Base-by-base conservation (phyloP, 2,113 vertebrate species). In the Hippocampus barbouri region DNA sequence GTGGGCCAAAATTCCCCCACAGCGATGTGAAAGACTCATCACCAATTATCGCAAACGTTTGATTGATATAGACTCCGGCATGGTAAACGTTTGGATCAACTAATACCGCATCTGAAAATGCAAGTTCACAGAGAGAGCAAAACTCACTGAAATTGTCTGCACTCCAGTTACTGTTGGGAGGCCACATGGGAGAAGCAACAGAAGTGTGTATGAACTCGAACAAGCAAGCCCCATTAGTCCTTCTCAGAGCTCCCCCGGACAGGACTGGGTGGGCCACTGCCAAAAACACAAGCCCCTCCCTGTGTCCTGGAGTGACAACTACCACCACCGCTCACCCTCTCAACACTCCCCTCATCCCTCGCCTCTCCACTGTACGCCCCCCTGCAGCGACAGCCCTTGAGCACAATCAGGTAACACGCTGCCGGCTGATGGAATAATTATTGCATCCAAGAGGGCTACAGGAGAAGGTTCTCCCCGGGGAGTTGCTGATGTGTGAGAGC, bases 341-440 rank as follows among this genome's bases (percentile, higher is more conserved):
- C 49, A 53, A 20, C n/a, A 54, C 53, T 59, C 70, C 76, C 63
- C 74, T 74, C 81, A 66, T 71, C 70, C 54, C 69, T 67, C 84
- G 72, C 76, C 74, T 74, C 79, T 87, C 76, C 69, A 80, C 83
- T 76, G 74, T 76, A 68, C 62, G 66, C 30, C 85, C 84, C 86
- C 47, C 47, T 91, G 84, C 90, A 92, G 93, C 82, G 89, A 86
- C 92, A 90, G 89, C 92, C 93, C 89, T 88, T 87, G 92, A 94
- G 92, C 87, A 89, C 92, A 94, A 91, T 93, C 92, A 95, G 91
- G 78, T 87, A 92, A 92, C 92, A 94, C 89, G 90, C 89, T 87
- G 91, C 90, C 87, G 85, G 86, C 89, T 94, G 93, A 95, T 93
- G 89, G 93, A 95, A 94, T 94, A 94, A 95, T 95, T 94, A 94